Evolutionary conservation across 2,888 invertebrate species (phyloP).

Genomic region (Ryuthela nishihirai): DNA sequence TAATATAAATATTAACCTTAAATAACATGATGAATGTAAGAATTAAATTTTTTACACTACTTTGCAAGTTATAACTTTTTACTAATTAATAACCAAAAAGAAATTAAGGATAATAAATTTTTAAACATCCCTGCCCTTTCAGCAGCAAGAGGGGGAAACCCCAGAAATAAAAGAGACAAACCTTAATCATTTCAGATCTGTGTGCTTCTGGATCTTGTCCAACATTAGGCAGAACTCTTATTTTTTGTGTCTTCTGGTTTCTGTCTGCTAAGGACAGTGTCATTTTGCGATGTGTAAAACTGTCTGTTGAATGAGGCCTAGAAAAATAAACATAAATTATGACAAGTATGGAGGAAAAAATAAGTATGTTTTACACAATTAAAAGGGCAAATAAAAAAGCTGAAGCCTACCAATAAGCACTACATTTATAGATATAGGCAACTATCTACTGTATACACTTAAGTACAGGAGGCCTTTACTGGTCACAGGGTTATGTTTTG

Average conservation of each 20-base stretch:
- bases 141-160: slow-evolving; percentile 1
- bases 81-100: neutral
- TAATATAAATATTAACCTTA: no score
- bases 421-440: no score
- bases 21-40: no score
- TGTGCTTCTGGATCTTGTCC: slow-evolving; percentile 93
- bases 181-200: slow-evolving; percentile 84
- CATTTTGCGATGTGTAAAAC: slow-evolving; percentile 98
- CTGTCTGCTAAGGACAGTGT: slow-evolving; percentile 95
- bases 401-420: no score
- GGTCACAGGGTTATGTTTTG: no score
- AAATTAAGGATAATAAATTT: neutral
- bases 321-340: neutral
- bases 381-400: no score
- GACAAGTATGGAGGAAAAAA: neutral
- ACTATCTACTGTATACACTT: no score
- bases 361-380: no score
- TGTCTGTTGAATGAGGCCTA: slow-evolving; percentile 96
- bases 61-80: no score
- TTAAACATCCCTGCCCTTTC: neutral
- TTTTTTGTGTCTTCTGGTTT: slow-evolving; percentile 86
- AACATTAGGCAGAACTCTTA: slow-evolving; percentile 91
- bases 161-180: slow-evolving; percentile 48
- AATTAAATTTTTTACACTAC: no score
- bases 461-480: no score